These are phyloP conservation scores for Drosophila burlai DNA, from an alignment of 1,140 invertebrate genomes.

Conservation along the genomic window DNA sequence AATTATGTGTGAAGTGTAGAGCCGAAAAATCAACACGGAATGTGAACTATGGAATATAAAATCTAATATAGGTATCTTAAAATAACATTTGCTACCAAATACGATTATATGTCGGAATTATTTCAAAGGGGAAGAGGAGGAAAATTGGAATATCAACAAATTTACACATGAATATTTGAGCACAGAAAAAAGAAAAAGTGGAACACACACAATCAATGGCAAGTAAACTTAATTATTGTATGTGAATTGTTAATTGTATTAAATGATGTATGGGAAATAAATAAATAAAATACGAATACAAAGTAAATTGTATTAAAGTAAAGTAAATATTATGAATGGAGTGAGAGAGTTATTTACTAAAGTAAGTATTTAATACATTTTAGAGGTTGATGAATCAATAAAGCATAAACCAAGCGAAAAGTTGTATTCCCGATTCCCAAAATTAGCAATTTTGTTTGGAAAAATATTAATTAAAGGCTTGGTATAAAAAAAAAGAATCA, in stretches of 20 bases:
- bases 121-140: conserved; percentile 7
- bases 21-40: conserved; percentile 16
- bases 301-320: background rate
- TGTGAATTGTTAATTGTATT: conserved; percentile 83
- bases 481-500: no score
- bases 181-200: conserved; percentile 41
- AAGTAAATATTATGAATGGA: background rate
- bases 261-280: conserved; percentile 74
- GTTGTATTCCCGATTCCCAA: background rate
- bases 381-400: background rate
- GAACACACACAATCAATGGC: conserved; percentile 76
- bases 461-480: no score
- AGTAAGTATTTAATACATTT: background rate
- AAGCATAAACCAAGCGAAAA: background rate
- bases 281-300: conserved; percentile 40
- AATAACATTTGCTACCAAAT: conserved; percentile 43
- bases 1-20: conserved; percentile 39
- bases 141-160: conserved; percentile 52
- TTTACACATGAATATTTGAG: conserved; percentile 63
- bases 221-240: conserved; percentile 81
- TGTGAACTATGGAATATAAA: conserved; percentile 31
- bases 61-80: conserved; percentile 35
- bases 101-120: conserved; percentile 42
- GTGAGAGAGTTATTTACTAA: background rate
- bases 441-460: no score